phyloP scores from a whole-genome alignment of 2,797 vertebrate species.

The Helostoma temminkii region DNA sequence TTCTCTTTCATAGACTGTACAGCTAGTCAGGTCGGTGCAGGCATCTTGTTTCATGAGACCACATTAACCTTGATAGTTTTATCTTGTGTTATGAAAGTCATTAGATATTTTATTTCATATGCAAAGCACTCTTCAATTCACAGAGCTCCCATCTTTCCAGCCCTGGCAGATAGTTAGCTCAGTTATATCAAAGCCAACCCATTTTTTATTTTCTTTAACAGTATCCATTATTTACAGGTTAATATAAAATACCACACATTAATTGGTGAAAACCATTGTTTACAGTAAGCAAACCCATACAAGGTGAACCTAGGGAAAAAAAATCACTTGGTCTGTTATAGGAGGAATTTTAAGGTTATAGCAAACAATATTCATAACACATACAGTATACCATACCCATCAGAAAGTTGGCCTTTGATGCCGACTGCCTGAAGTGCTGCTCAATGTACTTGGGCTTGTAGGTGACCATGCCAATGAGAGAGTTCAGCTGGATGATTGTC shows the following conservation, averaged over 20 bases:
- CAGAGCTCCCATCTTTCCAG: conserved; percentile 32
- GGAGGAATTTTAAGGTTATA: too few species aligned
- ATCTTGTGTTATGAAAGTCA: conserved; percentile 46
- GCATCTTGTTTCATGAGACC: conserved; percentile 50
- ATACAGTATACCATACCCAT: conserved; percentile 74
- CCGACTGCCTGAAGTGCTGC: conserved; percentile 90
- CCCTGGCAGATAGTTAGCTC: conserved; percentile 17
- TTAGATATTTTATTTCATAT: conserved; percentile 65
- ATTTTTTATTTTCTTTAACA: conserved; percentile 19
- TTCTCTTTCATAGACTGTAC: conserved; percentile 75
- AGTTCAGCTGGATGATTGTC: conserved; percentile 84
- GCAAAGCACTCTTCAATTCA: conserved; percentile 46
- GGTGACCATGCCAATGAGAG: conserved; percentile 87
- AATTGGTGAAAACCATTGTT: background rate
- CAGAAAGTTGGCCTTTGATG: conserved; percentile 89
- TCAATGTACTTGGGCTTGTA: conserved; percentile 93
- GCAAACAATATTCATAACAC: background rate
- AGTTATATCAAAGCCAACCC: conserved; percentile 8
- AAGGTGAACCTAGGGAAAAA: background rate
- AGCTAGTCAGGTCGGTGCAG: conserved; percentile 34
- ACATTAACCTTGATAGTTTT: conserved; percentile 39
- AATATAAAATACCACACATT: conserved; percentile 6
- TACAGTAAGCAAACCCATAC: background rate
- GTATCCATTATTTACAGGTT: too few species aligned
- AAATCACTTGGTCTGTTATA: too few species aligned